phyloP scores from a whole-genome alignment of 1,140 invertebrate species.

The Megathymus violae region DNA sequence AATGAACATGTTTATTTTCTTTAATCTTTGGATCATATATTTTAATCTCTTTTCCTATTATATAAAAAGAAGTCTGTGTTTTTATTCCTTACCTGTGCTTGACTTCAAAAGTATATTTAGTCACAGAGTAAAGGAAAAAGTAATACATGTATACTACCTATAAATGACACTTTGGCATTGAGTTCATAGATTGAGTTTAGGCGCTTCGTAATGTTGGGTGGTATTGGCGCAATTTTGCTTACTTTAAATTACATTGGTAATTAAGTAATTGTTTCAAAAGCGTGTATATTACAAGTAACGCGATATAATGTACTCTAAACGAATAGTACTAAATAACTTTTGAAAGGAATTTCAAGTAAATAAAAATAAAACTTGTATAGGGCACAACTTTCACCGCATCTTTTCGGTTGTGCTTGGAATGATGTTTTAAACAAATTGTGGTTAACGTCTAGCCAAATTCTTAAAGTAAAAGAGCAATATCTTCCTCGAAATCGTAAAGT shows the following conservation, averaged over 20 bases:
- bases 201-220: slow-evolving; percentile 15
- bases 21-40: too few species aligned
- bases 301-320: too few species aligned
- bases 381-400: slow-evolving; percentile 47
- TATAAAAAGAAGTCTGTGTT: too few species aligned
- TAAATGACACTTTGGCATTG: too few species aligned
- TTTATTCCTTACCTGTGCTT: too few species aligned
- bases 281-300: too few species aligned
- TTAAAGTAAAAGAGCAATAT: neutral
- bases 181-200: too few species aligned
- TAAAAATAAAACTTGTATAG: slow-evolving; percentile 31
- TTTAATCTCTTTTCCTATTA: too few species aligned
- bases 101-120: too few species aligned
- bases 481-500: slow-evolving; percentile 4
- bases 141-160: too few species aligned
- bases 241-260: slow-evolving; percentile 32
- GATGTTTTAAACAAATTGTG: slow-evolving; percentile 13
- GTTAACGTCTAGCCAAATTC: slow-evolving; percentile 1
- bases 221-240: slow-evolving; percentile 40
- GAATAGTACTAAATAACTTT: neutral
- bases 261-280: slow-evolving; percentile 40
- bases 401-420: slow-evolving; percentile 16
- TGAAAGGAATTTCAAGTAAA: neutral
- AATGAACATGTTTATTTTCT: too few species aligned
- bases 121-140: too few species aligned